Evolutionary conservation across 2,888 invertebrate genomes (phyloP), one percentile per base, ranked within the genome.

Genomic region (Drosophila lacicola): DNA sequence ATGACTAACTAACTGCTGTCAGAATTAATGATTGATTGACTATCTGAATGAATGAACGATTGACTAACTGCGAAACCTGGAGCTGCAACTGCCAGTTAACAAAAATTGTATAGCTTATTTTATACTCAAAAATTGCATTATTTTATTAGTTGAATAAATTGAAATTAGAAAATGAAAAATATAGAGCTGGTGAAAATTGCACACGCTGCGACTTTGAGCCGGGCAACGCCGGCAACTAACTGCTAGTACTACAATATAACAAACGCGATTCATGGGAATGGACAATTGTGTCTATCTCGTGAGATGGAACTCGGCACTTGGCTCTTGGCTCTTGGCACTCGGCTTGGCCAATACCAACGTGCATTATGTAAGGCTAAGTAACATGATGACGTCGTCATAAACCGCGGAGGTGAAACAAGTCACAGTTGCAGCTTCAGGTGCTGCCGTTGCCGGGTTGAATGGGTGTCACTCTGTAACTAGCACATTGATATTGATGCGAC

Each of bases 391-490:
- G 55, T 29, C 47, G 58, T 55, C 80, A 71, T 56, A 53, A 37
- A 51, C 19, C 33, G 42, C 53, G 36, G 39, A 36, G 44, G 13
- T 10, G 50, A 50, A 63, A 25, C 63, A 39, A 60, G 68, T 54
- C 41, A 39, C 51, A 47, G 47, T 39, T 17, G 44, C 34, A 45
- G 44, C 33, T 29, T 13, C 33, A 25, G 57, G 36, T 44, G 58
- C 29, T 44, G n/a, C 33, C 70, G 47, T 51, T 51, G 71, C 46
- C 39, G 44, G 17, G 44, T 64, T 72, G 58, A 82, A 88, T 85
- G 73, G 82, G 80, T 88, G 82, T 85, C 85, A 75, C 65, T 66
- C 85, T 82, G 88, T 69, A 87, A 78, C 88, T 84, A 74, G 85
- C 71, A 75, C 88, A 81, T 69, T 74, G 70, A 67, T 78, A 74